Percentiles rank a stretch among this genome's conserved stretches.
Evolutionary conservation across 2,113 vertebrate species (phyloP).

Genomic region (Entomyzon cyanotis): DNA sequence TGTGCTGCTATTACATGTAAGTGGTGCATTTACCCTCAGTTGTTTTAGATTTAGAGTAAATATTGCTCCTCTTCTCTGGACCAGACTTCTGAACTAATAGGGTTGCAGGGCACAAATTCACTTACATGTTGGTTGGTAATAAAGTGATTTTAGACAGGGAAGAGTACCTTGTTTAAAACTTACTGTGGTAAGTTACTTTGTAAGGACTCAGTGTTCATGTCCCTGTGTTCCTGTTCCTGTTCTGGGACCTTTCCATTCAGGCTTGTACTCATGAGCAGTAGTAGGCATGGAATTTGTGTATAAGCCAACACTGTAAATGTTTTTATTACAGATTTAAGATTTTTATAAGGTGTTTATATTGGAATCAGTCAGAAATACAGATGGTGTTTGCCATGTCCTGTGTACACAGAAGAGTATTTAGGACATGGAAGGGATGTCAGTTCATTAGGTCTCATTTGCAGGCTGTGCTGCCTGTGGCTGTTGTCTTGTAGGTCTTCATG

Average conservation of each 20-base stretch:
- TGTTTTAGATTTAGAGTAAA: not conserved
- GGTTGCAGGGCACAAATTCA: not conserved
- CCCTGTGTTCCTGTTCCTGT: not conserved
- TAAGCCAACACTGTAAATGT: not conserved
- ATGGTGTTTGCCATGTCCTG: not conserved
- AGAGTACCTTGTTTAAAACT: not conserved
- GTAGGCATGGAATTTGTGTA: not conserved
- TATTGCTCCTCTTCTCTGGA: not conserved
- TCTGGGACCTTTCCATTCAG: not conserved
- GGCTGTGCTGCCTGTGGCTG: not conserved
- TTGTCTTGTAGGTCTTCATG: not conserved
- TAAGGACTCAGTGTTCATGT: fast-evolving
- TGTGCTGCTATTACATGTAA: constrained; percentile 94
- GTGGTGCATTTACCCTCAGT: constrained; percentile 35
- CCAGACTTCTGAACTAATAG: not conserved
- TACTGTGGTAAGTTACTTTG: not conserved
- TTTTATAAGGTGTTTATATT: not conserved
- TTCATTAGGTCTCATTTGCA: not conserved
- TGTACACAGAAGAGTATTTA: not conserved
- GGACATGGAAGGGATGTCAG: not conserved
- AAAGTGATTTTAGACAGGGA: not conserved
- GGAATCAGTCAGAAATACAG: not conserved
- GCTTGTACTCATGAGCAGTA: not conserved
- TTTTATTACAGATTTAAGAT: not conserved
- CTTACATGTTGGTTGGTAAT: not conserved